Percentiles rank a stretch among this genome's conserved stretches.
These are phyloP conservation scores for Melanotaenia maccullochi DNA, from an alignment of 2,797 vertebrate genomes.

Conservation along the genomic window DNA sequence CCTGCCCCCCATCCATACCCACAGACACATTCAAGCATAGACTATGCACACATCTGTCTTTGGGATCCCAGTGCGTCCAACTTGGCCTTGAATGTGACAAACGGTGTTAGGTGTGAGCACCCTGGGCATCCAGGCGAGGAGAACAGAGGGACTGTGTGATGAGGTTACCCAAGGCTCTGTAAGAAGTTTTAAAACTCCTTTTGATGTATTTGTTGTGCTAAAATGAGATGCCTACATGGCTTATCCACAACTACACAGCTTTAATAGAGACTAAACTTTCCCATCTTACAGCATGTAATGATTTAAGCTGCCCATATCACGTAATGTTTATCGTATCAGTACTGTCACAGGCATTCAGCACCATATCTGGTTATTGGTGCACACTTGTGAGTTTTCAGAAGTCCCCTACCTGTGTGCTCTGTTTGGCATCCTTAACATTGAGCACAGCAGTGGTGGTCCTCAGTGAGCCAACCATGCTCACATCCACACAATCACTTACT, in stretches of 20 bases:
- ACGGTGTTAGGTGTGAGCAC: conserved; percentile 59
- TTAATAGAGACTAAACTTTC: neutral
- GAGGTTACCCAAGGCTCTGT: neutral
- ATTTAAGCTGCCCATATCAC: neutral
- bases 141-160: conserved; percentile 42
- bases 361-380: conserved; percentile 1
- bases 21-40: neutral
- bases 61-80: conserved; percentile 39
- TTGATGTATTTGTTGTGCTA: neutral
- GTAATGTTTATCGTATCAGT: neutral
- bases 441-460: conserved; percentile 61
- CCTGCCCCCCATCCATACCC: neutral
- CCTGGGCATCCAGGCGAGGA: conserved; percentile 58
- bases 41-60: neutral
- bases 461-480: conserved; percentile 27
- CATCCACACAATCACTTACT: conserved; percentile 44
- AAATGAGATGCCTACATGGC: neutral
- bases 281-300: neutral
- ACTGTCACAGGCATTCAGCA: conserved; percentile 1
- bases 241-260: neutral
- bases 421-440: conserved; percentile 59
- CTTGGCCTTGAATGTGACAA: conserved; percentile 76
- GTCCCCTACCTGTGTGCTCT: conserved; percentile 31
- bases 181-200: neutral
- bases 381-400: neutral